Percentiles rank a stretch among this genome's conserved stretches.
Evolutionary conservation across 2,113 vertebrate genomes (phyloP).

Genomic region (Seriola quinqueradiata): DNA sequence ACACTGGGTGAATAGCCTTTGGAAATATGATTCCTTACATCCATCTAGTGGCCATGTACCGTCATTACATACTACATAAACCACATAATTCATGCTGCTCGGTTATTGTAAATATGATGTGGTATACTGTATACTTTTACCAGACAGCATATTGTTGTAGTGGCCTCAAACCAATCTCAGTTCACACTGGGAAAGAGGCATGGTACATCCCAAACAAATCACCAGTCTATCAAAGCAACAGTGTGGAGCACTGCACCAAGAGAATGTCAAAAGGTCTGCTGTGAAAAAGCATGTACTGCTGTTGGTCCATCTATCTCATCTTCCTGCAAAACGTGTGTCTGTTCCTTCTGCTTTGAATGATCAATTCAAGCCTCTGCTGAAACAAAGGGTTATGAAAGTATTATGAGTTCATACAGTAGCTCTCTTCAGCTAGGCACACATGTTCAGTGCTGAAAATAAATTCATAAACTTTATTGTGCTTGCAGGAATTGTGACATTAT

Average conservation of each 20-base stretch:
- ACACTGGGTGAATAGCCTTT: background rate
- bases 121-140: background rate
- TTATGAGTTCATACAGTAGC: background rate
- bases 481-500: background rate
- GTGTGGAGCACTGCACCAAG: background rate
- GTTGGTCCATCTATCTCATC: background rate
- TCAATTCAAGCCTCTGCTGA: background rate
- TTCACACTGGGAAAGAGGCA: background rate
- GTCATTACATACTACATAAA: conserved; percentile 12
- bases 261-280: too few species aligned
- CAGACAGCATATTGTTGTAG: background rate
- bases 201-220: background rate
- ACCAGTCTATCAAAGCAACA: too few species aligned
- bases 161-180: background rate
- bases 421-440: background rate
- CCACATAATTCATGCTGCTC: too few species aligned
- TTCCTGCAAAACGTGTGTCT: too few species aligned
- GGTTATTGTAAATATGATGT: too few species aligned
- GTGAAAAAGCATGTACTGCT: background rate
- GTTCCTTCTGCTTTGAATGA: background rate
- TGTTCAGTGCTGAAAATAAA: background rate
- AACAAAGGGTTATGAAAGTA: background rate
- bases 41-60: conserved; percentile 45
- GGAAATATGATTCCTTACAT: conserved; percentile 12
- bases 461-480: conserved; percentile 2